A percentile compares a stretch with the other conserved stretches of the same genome.
These are phyloP conservation scores for Machaerirhynchus nigripectus DNA, from an alignment of 2,113 vertebrate species.

Conservation along the genomic window DNA sequence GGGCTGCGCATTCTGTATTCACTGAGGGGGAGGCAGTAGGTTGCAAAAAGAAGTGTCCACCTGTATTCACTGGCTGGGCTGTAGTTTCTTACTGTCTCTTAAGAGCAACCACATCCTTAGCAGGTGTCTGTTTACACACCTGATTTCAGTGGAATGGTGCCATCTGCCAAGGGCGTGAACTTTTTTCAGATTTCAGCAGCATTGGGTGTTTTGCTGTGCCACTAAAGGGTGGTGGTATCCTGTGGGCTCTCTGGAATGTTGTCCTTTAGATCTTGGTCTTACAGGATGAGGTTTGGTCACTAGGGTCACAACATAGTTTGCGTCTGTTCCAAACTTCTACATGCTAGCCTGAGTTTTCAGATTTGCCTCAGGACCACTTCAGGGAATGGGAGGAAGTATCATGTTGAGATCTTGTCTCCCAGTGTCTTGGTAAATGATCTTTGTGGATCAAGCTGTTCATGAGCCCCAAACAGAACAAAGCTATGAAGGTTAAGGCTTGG, in stretches of 20 bases:
- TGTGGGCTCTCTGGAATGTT: not conserved
- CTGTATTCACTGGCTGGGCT: constrained; percentile 37
- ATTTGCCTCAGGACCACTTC: not conserved
- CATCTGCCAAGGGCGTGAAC: constrained; percentile 33
- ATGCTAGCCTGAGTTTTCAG: not conserved
- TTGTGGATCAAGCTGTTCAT: not conserved
- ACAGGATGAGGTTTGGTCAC: not conserved
- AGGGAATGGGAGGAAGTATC: not conserved
- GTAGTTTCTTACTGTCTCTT: constrained; percentile 53
- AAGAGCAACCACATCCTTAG: constrained; percentile 59
- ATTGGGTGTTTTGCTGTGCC: not conserved
- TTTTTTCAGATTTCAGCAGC: not conserved
- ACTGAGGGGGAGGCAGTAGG: constrained; percentile 19
- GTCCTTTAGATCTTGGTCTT: not conserved
- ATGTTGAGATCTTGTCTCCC: not conserved
- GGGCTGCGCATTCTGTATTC: not conserved
- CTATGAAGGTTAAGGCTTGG: not conserved
- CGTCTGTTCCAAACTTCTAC: not conserved
- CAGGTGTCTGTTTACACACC: constrained; percentile 58
- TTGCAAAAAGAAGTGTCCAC: constrained; percentile 45
- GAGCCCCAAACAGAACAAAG: not conserved
- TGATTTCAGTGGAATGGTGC: constrained; percentile 41
- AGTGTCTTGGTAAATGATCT: not conserved
- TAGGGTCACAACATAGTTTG: not conserved
- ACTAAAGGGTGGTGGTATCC: not conserved